These are phyloP conservation scores for Laticauda colubrina DNA, from an alignment of 2,113 vertebrate species.

Conservation along the genomic window DNA sequence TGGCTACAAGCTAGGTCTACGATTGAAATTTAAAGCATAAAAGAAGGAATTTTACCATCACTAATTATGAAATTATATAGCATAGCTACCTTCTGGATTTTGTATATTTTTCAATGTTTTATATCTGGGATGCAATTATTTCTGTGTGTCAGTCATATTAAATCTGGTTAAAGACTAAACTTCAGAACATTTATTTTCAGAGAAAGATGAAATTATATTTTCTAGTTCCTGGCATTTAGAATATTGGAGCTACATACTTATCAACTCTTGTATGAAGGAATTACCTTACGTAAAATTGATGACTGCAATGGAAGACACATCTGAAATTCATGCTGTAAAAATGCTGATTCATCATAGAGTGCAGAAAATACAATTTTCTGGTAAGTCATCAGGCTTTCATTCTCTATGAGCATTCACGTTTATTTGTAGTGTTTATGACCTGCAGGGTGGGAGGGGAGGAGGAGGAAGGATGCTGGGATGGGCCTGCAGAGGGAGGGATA, in stretches of 20 bases:
- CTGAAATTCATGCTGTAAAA: neutral
- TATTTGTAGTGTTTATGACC: neutral
- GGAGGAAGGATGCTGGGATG: too few relatives aligned
- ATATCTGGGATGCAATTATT: conserved; percentile 75
- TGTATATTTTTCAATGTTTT: conserved; percentile 81
- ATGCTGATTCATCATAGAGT: neutral
- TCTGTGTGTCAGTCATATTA: conserved; percentile 69
- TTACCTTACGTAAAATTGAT: neutral
- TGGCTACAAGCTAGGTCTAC: conserved; percentile 94
- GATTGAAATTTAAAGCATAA: conserved; percentile 95
- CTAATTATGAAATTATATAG: conserved; percentile 73
- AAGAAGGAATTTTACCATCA: conserved; percentile 51
- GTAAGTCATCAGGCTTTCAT: neutral
- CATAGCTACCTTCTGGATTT: conserved; percentile 84
- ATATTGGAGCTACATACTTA: conserved; percentile 25
- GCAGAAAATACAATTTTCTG: conserved; percentile 1
- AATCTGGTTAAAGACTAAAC: conserved; percentile 74
- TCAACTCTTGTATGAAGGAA: neutral
- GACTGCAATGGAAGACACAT: neutral
- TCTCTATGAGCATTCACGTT: conserved; percentile 26
- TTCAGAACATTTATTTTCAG: conserved; percentile 67
- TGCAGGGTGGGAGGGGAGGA: neutral
- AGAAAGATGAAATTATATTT: conserved; percentile 60
- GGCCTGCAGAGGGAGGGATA: too few relatives aligned
- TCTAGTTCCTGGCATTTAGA: conserved; percentile 47